Evolutionary conservation across 2,113 vertebrate genomes (phyloP), one percentile per base, ranked within the genome.

Genomic region (Larimichthys crocea): DNA sequence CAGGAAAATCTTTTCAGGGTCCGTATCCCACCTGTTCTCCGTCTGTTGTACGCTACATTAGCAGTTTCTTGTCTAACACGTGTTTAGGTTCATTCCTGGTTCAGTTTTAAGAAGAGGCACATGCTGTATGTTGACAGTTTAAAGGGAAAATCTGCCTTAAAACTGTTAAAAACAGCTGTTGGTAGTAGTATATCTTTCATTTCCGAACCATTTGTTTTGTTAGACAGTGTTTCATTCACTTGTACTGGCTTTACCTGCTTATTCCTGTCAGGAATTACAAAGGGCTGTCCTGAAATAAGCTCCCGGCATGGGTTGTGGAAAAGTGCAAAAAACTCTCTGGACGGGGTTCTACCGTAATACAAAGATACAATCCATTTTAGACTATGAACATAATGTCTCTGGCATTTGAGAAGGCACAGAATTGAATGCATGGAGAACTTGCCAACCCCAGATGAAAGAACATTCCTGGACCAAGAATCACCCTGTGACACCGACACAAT

Each of bases 141-240:
- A 48, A 85, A 74, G 74, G 40, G 67, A 71, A 68, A 80, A 79
- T 66, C 29, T 11, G 20, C 7, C 15, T 56, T 72, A 15, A 55
- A 76, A 48, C 29, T 44, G 71, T 68, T 67, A 74, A 80, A 83
- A 74, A 9, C 86, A 88, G 69, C 73, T 89, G 86, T n/a, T 71
- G 74, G 75, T 75, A 62, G n/a, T n/a, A n/a, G 40, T 88, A 74
- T 48, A 74, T 82, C 72, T 71, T 68, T 61, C 9, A 62, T 78
- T 88, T 87, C 68, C 2, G 0, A 80, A n/a, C 50, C 40, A 57
- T 69, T 64, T 76, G 22, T 78, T 61, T 20, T 75, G 22, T 78
- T 49, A 69, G 64, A 74, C 49, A 49, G 60, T 15, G 20, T 80
- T n/a, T 85, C 68, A 80, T 83, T 85, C 60, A 75, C 11, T 75